Evolutionary conservation across 53 echinoderm and acorn worm species (phyloP), one percentile per base, ranked within the genome.

Genomic region (Patiria pectinifera): DNA sequence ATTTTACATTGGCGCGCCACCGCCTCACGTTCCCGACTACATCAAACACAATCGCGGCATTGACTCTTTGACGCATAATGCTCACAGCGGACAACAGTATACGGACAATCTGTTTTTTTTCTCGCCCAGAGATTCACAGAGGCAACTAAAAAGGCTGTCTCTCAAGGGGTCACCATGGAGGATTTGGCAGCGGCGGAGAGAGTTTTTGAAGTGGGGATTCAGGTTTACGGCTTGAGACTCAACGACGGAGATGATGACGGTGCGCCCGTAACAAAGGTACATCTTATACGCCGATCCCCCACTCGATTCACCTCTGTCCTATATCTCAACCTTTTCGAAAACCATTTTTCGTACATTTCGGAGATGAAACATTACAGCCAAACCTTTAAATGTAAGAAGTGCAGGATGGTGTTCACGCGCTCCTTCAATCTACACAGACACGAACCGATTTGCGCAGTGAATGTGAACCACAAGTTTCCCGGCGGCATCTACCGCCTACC

Each of bases 81-180:
- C 15, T 11, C 11, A 86, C 4, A 78, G 43, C 25, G 80, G 87
- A 16, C 43, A 63, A 61, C 15, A 2, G n/a, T 86, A 78, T 21
- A 45, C 60, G 16, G 92, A 92, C 46, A 86, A 92, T 60, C 58
- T 92, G 6, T 92, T 86, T n/a, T 79, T 92, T 22, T 92, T 86
- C 45, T 35, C 35, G 35, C 35, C 35, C 35, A 35, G 35, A 35
- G 35, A 35, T 35, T 35, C 35, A 35, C 35, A 35, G 35, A 35
- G 35, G 35, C 35, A 35, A 35, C 35, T 35, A 1, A 35, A 35
- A 35, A 35, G 35, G 35, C 0, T 35, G 35, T 74, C n/a, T 6
- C 24, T 19, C 15, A 74, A 19, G 74, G 74, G 15, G 2, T 74
- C 13, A 74, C 74, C 6, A 22, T 74, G 74, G 24, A 21, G 6